phyloP scores from a whole-genome alignment of 2,113 vertebrate genomes.

The Vanacampus margaritifer region DNA sequence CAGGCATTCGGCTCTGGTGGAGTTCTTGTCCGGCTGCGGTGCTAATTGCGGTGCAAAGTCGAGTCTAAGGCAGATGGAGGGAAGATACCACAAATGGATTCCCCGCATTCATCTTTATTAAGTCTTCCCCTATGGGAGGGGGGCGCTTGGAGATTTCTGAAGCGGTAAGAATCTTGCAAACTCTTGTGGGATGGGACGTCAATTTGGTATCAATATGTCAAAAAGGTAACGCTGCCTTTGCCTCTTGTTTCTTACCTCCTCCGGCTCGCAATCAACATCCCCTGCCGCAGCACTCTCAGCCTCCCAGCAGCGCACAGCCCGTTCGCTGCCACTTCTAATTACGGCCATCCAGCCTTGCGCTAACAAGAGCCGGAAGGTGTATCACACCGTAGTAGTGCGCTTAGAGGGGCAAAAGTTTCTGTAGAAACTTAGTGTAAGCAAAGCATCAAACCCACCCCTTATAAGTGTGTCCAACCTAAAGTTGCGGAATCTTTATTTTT shows the following conservation, averaged over 20 bases:
- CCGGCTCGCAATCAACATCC: conserved; percentile 10
- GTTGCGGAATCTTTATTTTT: too few species aligned
- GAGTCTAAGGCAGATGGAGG: conserved; percentile 70
- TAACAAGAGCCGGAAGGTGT: conserved; percentile 41
- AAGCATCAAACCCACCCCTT: not conserved
- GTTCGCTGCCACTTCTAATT: conserved; percentile 52
- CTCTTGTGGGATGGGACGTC: not conserved
- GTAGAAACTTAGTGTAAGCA: not conserved
- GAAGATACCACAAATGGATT: conserved; percentile 75
- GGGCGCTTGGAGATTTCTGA: conserved; percentile 18
- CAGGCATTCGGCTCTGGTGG: conserved; percentile 58
- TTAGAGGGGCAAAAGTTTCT: conserved; percentile 16
- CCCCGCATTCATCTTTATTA: conserved; percentile 80
- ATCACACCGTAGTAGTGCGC: not conserved
- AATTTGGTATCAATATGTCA: not conserved
- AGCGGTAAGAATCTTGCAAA: not conserved
- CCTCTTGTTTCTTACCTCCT: conserved; percentile 8
- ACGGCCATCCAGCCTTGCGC: conserved; percentile 31
- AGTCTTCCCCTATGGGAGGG: conserved; percentile 59
- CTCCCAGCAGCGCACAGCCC: conserved; percentile 36
- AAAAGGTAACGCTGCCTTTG: conserved; percentile 10
- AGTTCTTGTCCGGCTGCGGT: conserved; percentile 71
- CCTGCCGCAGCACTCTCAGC: conserved; percentile 4
- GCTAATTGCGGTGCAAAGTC: conserved; percentile 72
- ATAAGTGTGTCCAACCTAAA: too few species aligned